phyloP scores from a whole-genome alignment of 2,113 vertebrate genomes.

The Syngnathoides biaculeatus region DNA sequence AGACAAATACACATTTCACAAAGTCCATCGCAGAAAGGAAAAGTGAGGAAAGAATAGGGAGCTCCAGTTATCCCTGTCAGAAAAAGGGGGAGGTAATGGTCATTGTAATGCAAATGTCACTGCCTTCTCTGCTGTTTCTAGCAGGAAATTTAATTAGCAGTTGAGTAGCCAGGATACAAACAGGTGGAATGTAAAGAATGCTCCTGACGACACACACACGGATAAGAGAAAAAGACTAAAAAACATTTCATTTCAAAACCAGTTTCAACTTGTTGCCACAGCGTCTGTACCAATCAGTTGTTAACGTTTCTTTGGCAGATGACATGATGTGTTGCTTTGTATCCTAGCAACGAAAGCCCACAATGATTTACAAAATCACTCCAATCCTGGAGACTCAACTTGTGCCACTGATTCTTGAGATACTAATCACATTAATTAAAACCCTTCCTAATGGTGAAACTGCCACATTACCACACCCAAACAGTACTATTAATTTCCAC shows the following conservation, averaged over 20 bases:
- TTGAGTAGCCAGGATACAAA: slow-evolving; percentile 77
- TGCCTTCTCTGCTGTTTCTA: slow-evolving; percentile 73
- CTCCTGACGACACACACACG: slow-evolving; percentile 52
- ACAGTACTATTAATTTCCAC: slow-evolving; percentile 53
- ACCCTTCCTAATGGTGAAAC: slow-evolving; percentile 29
- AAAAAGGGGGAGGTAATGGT: slow-evolving; percentile 29
- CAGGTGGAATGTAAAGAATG: slow-evolving; percentile 85
- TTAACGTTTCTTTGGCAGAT: slow-evolving; percentile 28
- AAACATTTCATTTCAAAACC: slow-evolving; percentile 63
- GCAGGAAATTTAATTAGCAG: slow-evolving; percentile 81
- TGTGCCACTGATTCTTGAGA: slow-evolving; percentile 24
- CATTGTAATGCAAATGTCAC: slow-evolving; percentile 81
- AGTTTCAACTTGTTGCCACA: slow-evolving; percentile 69
- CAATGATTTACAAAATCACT: slow-evolving; percentile 45
- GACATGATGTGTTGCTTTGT: slow-evolving; percentile 50
- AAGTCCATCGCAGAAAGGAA: slow-evolving; percentile 41
- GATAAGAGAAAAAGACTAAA: slow-evolving; percentile 38
- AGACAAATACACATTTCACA: slow-evolving; percentile 42
- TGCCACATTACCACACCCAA: slow-evolving; percentile 44
- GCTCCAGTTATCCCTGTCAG: slow-evolving; percentile 48
- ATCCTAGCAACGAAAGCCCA: slow-evolving; percentile 47
- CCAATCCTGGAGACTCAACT: slow-evolving; percentile 24
- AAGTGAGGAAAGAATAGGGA: slow-evolving; percentile 26
- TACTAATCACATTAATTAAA: slow-evolving; percentile 25
- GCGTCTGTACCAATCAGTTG: slow-evolving; percentile 36